Base-by-base conservation (phyloP, 1,140 invertebrate genomes). In the Homalodisca vitripennis region DNA sequence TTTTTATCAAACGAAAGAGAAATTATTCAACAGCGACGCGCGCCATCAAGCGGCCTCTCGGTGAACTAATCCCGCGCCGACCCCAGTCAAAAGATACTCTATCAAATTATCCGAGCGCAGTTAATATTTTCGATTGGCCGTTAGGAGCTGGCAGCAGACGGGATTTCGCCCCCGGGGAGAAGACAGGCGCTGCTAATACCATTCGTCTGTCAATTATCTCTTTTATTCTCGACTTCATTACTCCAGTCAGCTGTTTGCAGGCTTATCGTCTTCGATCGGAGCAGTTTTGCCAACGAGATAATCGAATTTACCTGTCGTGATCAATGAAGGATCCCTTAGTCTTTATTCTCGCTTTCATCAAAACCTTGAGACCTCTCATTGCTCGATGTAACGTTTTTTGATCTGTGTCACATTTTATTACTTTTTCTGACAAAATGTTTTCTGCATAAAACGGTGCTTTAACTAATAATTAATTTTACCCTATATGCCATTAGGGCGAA, bases 71-170 rank as follows among this genome's bases (percentile, higher is more conserved):
- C 55, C 55, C 24, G 48, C 20, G 22, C 27, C 24, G 55, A 27
- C 55, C 55, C 55, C 55, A 60, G 55, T 60, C 55, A 60, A 60
- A 66, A 66, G 63, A 66, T 46, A 46, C n/a, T 66, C 63, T 46
- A 66, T 66, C 63, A 46, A 66, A 66, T 66, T 66, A 66, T 66
- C 63, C 63, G 29, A 2, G 22, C n/a, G 32, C 63, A 66, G 63
- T 66, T 66, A 66, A 66, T 66, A 66, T 66, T 66, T 66, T 66
- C 63, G 41, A 66, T 66, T 66, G 63, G 63, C 41, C 27, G 63
- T 66, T 66, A 20, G 32, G 22, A 22, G 26, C n/a, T n/a, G n/a
- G n/a, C n/a, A n/a, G n/a, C 29, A 66, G 32, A 66, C 22, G 55
- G 55, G 63, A 66, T 66, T 66, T 46, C 32, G 34, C 29, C 24